Conservation (phyloP, 2,113 vertebrate species). For the Dolichallabes microphthalmus region DNA sequence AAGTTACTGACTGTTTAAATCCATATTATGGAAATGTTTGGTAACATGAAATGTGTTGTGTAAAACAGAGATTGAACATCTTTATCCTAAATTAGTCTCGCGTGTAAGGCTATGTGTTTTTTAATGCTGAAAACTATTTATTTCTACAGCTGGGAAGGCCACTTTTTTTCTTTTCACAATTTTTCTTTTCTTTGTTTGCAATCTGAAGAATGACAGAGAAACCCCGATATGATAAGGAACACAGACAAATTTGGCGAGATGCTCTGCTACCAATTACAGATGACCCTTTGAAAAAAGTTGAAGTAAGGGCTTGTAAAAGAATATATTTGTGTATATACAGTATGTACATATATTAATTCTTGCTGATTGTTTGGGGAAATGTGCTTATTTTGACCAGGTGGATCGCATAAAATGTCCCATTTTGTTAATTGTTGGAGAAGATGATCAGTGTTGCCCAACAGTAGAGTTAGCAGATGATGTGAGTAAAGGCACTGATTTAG, state of each 20-base stretch:
- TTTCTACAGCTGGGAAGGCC: neutral
- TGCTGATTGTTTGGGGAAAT: neutral
- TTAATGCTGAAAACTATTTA: neutral
- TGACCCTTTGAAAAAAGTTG: slow-evolving; percentile 62
- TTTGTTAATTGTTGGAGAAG: slow-evolving; percentile 68
- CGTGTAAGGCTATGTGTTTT: neutral
- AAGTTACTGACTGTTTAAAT: too few species aligned
- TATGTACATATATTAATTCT: neutral
- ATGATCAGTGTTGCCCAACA: slow-evolving; percentile 73
- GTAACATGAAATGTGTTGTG: too few species aligned
- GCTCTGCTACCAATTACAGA: slow-evolving; percentile 67
- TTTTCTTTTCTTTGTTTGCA: neutral
- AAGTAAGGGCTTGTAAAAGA: slow-evolving; percentile 57
- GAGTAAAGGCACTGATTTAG: slow-evolving; percentile 41
- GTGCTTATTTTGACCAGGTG: slow-evolving; percentile 56
- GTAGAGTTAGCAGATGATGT: slow-evolving; percentile 70
- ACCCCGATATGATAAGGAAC: slow-evolving; percentile 52
- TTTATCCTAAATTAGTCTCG: too few species aligned
- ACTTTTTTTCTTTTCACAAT: neutral
- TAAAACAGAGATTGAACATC: too few species aligned
- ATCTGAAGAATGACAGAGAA: slow-evolving; percentile 56
- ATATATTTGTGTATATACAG: neutral
- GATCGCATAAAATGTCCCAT: slow-evolving; percentile 67
- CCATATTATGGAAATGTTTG: too few species aligned
- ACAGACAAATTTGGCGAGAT: slow-evolving; percentile 59